Base-by-base conservation (phyloP, 92 coral and sea anemone species). In the Siderastrea siderea region DNA sequence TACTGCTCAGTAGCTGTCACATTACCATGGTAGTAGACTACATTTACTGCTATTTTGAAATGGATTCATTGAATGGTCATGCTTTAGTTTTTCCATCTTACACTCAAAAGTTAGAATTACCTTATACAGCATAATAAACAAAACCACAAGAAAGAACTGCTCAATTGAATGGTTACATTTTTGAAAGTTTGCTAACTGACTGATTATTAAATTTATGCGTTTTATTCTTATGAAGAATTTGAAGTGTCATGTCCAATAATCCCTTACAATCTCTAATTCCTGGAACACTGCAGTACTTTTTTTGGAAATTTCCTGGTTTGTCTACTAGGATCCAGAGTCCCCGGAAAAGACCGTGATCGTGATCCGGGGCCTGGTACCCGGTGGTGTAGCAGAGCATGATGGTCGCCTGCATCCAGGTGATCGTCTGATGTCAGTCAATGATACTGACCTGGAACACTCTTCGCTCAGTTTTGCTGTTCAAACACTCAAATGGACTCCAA, bases 341-440 rank as follows among this genome's bases (percentile, higher is more conserved):
- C 98, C 98, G 1, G 98, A 98, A 61, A 91, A 95, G 82, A 98
- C 99, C 1, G 98, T 95, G 57, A 98, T 98, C 68, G 99, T 98
- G 62, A 98, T 98, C 49, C 93, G 98, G 45, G 96, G 99, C 81
- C 96, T 98, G 75, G 99, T 98, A 73, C 94, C 93, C 45, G 99
- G 98, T 7, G 99, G 99, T 46, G 99, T 96, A 54, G 99, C 99
- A 6, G 99, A 98, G 47, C 93, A 96, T 64, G 99, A 98, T 89
- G 99, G 98, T 48, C 91, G 98, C 44, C 86, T 98, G 16, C 95
- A 98, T 70, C 99, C 99, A 38, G 98, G 97, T 38, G 98, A 98
- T 78, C 93, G 99, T 71, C 88, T 98, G 60, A 96, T 98, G 98
- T 98, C 98, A 6, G 99, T 98, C 68, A 98, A 98, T 83, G 94